A percentile compares a stretch with the other conserved stretches of the same genome.
These are phyloP conservation scores for Drosophila longiperda DNA, from an alignment of 2,888 invertebrate species.

Conservation along the genomic window DNA sequence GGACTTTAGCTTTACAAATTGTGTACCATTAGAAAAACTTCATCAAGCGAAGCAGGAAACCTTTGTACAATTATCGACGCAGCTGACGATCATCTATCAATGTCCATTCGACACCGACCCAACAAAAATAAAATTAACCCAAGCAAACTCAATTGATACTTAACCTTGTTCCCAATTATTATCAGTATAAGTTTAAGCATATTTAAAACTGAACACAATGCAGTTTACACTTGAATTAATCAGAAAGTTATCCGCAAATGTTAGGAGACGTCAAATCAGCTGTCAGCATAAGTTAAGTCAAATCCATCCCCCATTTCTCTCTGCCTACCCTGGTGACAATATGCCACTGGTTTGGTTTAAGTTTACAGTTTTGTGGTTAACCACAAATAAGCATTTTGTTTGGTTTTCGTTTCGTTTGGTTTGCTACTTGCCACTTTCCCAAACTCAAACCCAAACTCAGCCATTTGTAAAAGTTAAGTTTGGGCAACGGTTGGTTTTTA, in stretches of 20 bases:
- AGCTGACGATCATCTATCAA: conserved; percentile 40
- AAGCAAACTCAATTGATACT: conserved; percentile 19
- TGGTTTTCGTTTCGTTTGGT: conserved; percentile 41
- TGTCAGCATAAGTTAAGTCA: conserved; percentile 44
- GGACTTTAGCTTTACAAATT: conserved; percentile 38
- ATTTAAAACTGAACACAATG: conserved; percentile 28
- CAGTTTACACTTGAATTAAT: conserved; percentile 69
- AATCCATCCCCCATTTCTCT: neutral
- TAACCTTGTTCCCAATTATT: conserved; percentile 53
- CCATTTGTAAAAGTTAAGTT: conserved; percentile 62
- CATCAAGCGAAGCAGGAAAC: conserved; percentile 32
- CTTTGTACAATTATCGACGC: conserved; percentile 26
- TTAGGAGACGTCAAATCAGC: conserved; percentile 49
- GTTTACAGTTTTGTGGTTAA: conserved; percentile 76
- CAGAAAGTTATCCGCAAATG: conserved; percentile 39
- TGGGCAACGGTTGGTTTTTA: conserved; percentile 17
- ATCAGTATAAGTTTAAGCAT: conserved; percentile 27
- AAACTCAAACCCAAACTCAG: conserved; percentile 46
- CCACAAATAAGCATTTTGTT: conserved; percentile 76
- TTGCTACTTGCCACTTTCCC: conserved; percentile 38
- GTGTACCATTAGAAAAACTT: conserved; percentile 18
- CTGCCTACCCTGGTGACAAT: conserved; percentile 21
- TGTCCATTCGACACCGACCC: conserved; percentile 14
- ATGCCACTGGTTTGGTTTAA: conserved; percentile 45
- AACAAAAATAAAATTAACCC: neutral